Evolutionary conservation across 2,797 vertebrate genomes (phyloP).

Genomic region (Pangasius krempfi): DNA sequence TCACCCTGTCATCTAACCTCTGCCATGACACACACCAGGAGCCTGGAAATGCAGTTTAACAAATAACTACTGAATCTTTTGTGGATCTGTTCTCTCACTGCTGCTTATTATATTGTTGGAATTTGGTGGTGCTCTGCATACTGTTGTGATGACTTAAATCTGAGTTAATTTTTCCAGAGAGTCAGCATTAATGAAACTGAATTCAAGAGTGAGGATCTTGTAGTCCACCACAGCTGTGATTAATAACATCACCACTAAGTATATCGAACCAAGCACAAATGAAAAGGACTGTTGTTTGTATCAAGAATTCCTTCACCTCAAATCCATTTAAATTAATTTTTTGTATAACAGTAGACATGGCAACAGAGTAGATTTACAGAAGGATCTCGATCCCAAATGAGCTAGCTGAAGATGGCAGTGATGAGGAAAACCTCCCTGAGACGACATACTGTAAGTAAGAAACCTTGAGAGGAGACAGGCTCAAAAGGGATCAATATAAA

Average conservation of each 20-base stretch:
- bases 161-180: not conserved
- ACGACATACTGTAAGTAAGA: not conserved
- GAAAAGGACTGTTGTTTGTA: not conserved
- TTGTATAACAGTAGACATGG: not conserved
- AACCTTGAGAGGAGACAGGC: not conserved
- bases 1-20: constrained; percentile 20
- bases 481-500: not conserved
- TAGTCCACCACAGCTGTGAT: not conserved
- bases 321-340: not conserved
- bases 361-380: not conserved
- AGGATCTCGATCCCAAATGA: not conserved
- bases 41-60: not conserved
- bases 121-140: not conserved
- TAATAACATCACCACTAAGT: constrained; percentile 36
- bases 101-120: not conserved
- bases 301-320: not conserved
- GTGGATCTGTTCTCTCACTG: not conserved
- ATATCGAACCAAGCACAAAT: constrained; percentile 18
- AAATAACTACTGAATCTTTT: not conserved
- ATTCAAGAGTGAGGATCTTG: not conserved
- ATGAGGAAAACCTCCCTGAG: not conserved
- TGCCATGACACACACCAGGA: constrained; percentile 15
- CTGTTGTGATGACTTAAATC: not conserved
- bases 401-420: not conserved
- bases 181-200: not conserved